Evolutionary conservation across 2,797 vertebrate genomes (phyloP), one percentile per base, ranked within the genome.

Genomic region (Antrozous pallidus): DNA sequence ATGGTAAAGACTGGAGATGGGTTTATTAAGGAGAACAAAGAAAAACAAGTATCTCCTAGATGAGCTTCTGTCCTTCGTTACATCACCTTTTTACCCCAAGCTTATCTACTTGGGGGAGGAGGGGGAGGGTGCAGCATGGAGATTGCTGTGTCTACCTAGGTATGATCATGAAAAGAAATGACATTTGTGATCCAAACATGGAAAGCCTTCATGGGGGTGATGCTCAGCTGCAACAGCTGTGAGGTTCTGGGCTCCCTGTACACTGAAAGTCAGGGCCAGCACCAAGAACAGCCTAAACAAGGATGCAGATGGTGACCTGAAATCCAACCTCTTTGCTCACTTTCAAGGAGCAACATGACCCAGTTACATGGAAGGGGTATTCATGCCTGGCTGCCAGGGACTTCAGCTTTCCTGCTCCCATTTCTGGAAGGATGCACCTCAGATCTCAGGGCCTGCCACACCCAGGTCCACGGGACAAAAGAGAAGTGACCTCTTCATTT

Each of bases 401-500:
- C 38, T 69, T 49, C 8, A 22, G 28, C 16, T 71, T 45, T 49
- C 40, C 65, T 93, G 20, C 33, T 78, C 38, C 54, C 5, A 17
- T 88, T 90, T 93, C 73, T 73, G 36, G 18, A 84, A 87, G 2
- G 18, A 82, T 36, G 28, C 7, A 38, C 61, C 51, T 80, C 42
- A 69, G 79, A 79, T 40, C n/a, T 84, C 40, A 24, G 33, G 42
- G 42, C 75, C 49, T 49, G 42, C 87, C 67, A 61, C 26, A 63
- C 33, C 45, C 22, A 54, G 51, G 51, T 24, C 51, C 51, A 24
- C 24, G 22, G 20, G 51, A 22, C 51, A 54, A 54, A 54, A 54
- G 51, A 8, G 22, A 54, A 24, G 31, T 16, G 47, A 49, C 78
- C 22, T 65, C 45, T 65, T 81, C 28, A 85, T 82, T 96, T 91